phyloP scores from a whole-genome alignment of 2,888 invertebrate species.

The Drosophila glabriapex region DNA sequence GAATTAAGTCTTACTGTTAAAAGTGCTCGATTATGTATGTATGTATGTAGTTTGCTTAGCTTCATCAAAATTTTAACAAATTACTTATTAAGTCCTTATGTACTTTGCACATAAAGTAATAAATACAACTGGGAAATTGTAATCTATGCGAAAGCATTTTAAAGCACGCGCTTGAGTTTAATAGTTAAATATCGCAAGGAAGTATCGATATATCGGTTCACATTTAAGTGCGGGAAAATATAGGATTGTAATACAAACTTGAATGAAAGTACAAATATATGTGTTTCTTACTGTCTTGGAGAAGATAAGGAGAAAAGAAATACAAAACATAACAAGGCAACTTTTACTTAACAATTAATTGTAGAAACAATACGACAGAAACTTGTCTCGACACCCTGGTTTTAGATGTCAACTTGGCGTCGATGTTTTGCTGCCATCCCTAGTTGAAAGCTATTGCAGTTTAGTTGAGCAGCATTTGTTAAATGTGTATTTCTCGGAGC shows the following conservation, averaged over 20 bases:
- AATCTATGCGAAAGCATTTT: neutral
- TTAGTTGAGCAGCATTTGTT: constrained; percentile 24
- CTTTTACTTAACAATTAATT: neutral
- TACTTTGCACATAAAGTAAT: constrained; percentile 25
- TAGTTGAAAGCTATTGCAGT: constrained; percentile 38
- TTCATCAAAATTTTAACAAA: constrained; percentile 31
- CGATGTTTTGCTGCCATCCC: constrained; percentile 15
- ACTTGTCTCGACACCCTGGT: neutral
- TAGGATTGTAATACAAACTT: neutral
- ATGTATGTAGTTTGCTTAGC: constrained; percentile 30
- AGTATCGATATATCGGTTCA: constrained; percentile 5
- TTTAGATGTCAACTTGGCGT: neutral
- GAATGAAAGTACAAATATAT: neutral
- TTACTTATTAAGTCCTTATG: constrained; percentile 24
- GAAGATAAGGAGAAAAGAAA: neutral
- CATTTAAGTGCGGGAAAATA: neutral
- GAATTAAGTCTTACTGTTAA: constrained; percentile 33
- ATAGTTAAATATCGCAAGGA: neutral
- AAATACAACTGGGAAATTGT: neutral
- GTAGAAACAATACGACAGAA: neutral
- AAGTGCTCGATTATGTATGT: constrained; percentile 42
- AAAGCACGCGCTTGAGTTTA: constrained; percentile 13
- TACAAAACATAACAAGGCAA: neutral
- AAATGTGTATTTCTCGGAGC: constrained; percentile 20
- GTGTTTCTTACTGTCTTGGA: neutral